Evolutionary conservation across 2,888 invertebrate species (phyloP), one percentile per base, ranked within the genome.

Genomic region (Spisula solida): DNA sequence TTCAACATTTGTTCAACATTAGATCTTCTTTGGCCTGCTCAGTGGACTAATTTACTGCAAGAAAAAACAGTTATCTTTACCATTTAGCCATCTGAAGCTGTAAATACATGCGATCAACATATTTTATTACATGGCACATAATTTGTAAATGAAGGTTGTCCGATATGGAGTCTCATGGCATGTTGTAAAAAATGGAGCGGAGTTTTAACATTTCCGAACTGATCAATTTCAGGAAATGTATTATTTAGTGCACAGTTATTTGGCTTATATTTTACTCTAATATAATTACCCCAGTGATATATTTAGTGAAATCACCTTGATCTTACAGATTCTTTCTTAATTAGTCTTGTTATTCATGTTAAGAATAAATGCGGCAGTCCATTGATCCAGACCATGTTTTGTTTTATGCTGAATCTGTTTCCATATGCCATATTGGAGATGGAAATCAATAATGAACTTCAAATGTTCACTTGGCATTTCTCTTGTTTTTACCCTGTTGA

Each of bases 101-200:
- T 79, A 79, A 85, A 79, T 79, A 79, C 85, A 85, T 85, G 56
- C 75, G 78, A 81, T 88, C 47, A 78, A 88, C 80, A 81, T 86
- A 88, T 88, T 84, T 90, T 85, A 87, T 87, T 85, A 87, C 87
- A 85, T 82, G 75, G 83, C 55, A 84, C 86, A 86, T 86, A 89
- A 91, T 89, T 89, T 91, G 89, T 88, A 91, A 91, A 91, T 91
- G 91, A 89, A 88, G 87, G 85, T 82, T 87, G 88, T 75, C 86
- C 79, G 84, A 48, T 80, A 80, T 34, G 18, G 34, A 75, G 60
- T 51, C 51, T 78, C 20, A 51, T n/a, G 0, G 75, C 75, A 75
- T 75, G 5, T 75, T 31, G 34, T 34, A 34, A 75, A 75, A 14
- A 16, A 75, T 75, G 75, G 75, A 75, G 48, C n/a, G 75, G 75